Base-by-base conservation (phyloP, 2,888 invertebrate genomes). In the Hedya salicella region DNA sequence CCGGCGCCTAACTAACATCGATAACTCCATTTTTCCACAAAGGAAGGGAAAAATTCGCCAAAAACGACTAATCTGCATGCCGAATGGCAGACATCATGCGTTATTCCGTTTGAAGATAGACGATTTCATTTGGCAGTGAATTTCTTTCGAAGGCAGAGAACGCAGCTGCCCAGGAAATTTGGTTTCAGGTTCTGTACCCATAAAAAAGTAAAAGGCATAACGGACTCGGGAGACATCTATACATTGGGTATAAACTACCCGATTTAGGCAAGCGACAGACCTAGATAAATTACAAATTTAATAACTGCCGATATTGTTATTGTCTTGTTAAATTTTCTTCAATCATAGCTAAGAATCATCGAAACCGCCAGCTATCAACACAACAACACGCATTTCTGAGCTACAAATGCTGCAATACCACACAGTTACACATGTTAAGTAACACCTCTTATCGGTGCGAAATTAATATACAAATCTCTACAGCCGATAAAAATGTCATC, bases 91-190 rank as follows among this genome's bases (percentile, higher is more conserved):
- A 67, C 70, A 71, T 75, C 77, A 71, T 77, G 75, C 78, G 78
- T 79, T 79, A 78, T 78, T 78, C 79, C 71, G 75, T 75, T 75
- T 72, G 73, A 76, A 77, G 78, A 79, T 78, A 83, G 85, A 84
- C 80, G 80, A 78, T 82, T 82, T 78, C 78, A 80, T 83, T 83
- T 77, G 75, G 52, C 52, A 52, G 46, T 46, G 62, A 49, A 54
- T 62, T 66, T 62, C 32, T 66, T 62, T 50, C 16, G 36, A 30
- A 30, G 25, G 49, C 36, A 17, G 30, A 3, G 9, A 21, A 8
- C 42, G 16, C 36, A 56, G 42, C 17, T 46, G 32, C n/a, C 57
- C 39, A 1, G 25, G 13, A 36, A n/a, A 30, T 46, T 46, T 17
- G 25, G 14, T 44, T 36, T 53, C 14, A 46, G 59, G 59, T 60